Conservation (phyloP, 2,113 vertebrate species). For the Geococcyx californianus region DNA sequence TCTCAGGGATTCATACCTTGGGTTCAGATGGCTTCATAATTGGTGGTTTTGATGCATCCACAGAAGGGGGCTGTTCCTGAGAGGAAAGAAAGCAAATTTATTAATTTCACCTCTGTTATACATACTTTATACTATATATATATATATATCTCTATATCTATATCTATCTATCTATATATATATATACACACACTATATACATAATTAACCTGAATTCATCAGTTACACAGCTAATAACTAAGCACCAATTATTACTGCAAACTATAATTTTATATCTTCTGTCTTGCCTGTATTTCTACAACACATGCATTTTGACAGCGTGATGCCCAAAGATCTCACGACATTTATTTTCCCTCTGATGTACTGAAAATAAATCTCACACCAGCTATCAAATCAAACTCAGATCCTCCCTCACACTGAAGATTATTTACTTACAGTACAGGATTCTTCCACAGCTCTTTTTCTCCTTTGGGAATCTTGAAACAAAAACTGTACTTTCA, state of each 20-base stretch:
- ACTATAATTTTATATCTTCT: background rate
- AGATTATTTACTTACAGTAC: background rate
- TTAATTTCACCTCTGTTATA: background rate
- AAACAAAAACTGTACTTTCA: background rate
- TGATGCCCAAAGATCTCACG: background rate
- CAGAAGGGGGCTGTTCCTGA: constrained; percentile 27
- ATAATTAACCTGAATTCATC: background rate
- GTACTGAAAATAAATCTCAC: background rate
- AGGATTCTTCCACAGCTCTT: background rate
- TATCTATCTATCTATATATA: no score
- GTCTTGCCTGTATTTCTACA: background rate
- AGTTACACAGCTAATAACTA: background rate
- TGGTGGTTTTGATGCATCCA: background rate
- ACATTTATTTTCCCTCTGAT: background rate
- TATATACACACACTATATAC: no score
- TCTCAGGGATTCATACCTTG: constrained; percentile 59
- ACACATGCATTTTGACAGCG: fast-evolving
- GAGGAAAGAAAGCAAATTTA: background rate
- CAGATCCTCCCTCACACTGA: background rate
- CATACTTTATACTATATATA: no score
- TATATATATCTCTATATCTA: no score
- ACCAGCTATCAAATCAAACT: background rate
- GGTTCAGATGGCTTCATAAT: constrained; percentile 67
- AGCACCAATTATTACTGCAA: background rate
- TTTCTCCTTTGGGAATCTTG: no score